Evolutionary conservation across 2,797 vertebrate genomes (phyloP), one percentile per base, ranked within the genome.

Genomic region (Hirundo rustica): DNA sequence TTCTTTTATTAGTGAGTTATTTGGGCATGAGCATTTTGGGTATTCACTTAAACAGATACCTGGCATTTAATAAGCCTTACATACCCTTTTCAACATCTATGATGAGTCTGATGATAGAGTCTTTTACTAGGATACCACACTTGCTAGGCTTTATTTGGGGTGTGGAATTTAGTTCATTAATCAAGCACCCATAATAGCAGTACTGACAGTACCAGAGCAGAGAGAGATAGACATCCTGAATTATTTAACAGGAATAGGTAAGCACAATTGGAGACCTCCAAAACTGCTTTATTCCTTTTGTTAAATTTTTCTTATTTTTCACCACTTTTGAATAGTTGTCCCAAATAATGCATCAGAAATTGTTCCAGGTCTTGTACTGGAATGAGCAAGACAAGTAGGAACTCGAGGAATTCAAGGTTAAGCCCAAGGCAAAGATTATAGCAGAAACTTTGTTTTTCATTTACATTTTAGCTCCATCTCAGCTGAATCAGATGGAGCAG

Each of bases 371-470:
- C 40, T 75, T 61, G 7, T 57, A 40, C 16, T 54, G 38, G 60
- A 89, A 85, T 55, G 54, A 94, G 44, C 5, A 8, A 68, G 65
- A 44, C 84, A 91, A 91, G 81, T 80, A 92, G n/a, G 65, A 96
- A 88, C 84, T 91, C 7, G 12, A 94, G 86, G 91, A 96, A 94
- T 47, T 85, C 50, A 72, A 86, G 84, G 40, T 85, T 85, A 93
- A 92, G 72, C 75, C 78, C 23, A 89, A 95, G 93, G 84, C 86
- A 89, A 93, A 91, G 75, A 96, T 83, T 96, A 89, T 76, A 68
- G 29, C 17, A 85, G 65, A 83, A 87, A 57, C 17, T 74, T 90
- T 91, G 30, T 47, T 92, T 93, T 91, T 74, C 22, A 77, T 85
- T 95, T 85, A 74, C 23, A 25, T 94, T 91, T 92, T 80, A 93